Evolutionary conservation across 2,888 invertebrate genomes (phyloP), one percentile per base, ranked within the genome.

Genomic region (Agonum fuliginosum): DNA sequence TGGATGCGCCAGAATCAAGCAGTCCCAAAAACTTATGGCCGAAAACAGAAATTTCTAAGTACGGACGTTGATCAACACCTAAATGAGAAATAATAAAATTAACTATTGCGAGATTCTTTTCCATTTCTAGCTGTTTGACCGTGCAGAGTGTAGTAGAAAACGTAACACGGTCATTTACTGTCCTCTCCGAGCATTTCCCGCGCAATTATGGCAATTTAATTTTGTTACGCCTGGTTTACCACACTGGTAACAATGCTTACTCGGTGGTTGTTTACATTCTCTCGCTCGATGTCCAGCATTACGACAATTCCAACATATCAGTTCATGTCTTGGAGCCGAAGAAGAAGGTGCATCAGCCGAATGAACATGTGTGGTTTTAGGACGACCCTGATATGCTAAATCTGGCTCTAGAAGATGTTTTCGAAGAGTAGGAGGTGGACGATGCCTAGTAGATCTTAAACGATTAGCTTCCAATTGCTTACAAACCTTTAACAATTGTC

Each of bases 301-400:
- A 3, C 69, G 46, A 73, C 78, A 78, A 37, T 79, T 79, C 77
- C 78, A 77, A 71, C 70, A 71, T 19, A 27, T 51, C 17, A 48
- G n/a, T 6, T 3, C 8, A 12, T 43, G 37, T 20, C 12, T 27
- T 6, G 34, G 20, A 6, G 34, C 1, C 17, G 10, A 27, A 46
- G 4, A 14, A 14, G 6, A n/a, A 27, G n/a, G 37, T 20, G 41
- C 37, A n/a, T 58, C 58, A 20, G 10, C 12, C 5, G 51, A 3
- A 43, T 43, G 19, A 6, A 19, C 22, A 51, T 10, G 46, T n/a
- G 12, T 10, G 22, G n/a, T n/a, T n/a, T 34, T 8, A 51, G 6
- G 10, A 20, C 19, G 51, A 6, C 51, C 19, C 2, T 4, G 17
- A 20, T 51, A 51, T 3, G 19, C 19, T 12, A 20, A 14, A 10